Conservation (phyloP, 2,797 vertebrate genomes). For the Salmo trutta region DNA sequence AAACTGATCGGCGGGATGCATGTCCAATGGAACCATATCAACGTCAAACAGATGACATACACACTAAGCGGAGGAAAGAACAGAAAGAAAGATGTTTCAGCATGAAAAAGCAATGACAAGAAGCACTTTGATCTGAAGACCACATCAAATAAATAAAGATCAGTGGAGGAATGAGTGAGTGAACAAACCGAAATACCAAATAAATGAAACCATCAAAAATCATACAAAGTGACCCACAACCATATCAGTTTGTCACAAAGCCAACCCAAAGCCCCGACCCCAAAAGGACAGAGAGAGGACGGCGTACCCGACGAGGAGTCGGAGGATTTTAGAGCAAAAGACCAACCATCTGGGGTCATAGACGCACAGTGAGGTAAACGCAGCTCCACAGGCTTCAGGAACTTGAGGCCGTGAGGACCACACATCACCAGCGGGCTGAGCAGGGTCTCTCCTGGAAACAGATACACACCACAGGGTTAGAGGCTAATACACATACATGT, state of each 20-base stretch:
- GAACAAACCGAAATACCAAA: constrained; percentile 46
- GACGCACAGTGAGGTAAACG: constrained; percentile 99
- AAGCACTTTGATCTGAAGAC: constrained; percentile 30
- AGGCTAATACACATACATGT: not conserved
- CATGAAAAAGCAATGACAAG: constrained; percentile 35
- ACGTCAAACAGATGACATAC: not conserved
- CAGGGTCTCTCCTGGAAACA: constrained; percentile 85
- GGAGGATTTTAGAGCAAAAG: constrained; percentile 99
- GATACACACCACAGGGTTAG: not conserved
- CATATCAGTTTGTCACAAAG: constrained; percentile 75
- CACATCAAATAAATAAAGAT: not conserved
- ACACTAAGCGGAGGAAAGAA: not conserved
- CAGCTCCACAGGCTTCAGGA: constrained; percentile 99
- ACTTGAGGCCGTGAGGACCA: constrained; percentile 98
- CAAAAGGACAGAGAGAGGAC: constrained; percentile 92
- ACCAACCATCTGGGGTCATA: constrained; percentile 99
- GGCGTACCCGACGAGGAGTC: constrained; percentile 99
- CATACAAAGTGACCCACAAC: constrained; percentile 50
- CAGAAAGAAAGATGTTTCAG: constrained; percentile 32
- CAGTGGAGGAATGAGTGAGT: constrained; percentile 27
- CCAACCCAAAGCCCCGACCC: constrained; percentile 88
- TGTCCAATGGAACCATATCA: constrained; percentile 39
- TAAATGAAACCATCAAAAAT: constrained; percentile 47
- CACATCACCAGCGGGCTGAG: constrained; percentile 96
- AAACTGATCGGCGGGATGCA: constrained; percentile 44